Percentiles rank a stretch among this genome's conserved stretches.
Evolutionary conservation across 2,888 invertebrate genomes (phyloP).

Genomic region (Chesias legatella): DNA sequence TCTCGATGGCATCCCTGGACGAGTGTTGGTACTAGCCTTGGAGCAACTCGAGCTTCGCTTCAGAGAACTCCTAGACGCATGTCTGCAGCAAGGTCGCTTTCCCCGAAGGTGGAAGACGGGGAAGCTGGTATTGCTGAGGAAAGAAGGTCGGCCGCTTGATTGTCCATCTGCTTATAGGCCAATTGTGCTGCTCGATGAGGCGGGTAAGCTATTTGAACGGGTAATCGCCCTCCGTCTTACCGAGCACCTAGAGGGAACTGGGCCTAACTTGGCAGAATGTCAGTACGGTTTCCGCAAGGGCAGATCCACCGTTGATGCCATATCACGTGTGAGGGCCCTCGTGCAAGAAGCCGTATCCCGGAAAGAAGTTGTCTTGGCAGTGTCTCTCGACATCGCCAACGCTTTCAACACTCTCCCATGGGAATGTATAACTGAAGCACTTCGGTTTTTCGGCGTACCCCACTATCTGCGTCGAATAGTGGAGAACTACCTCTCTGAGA

Average conservation of each 20-base stretch:
- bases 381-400: constrained; percentile 26
- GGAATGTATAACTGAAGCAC: constrained; percentile 15
- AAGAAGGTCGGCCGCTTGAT: constrained; percentile 3
- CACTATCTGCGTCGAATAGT: constrained; percentile 13
- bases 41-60: no score
- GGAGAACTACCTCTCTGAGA: constrained; percentile 7
- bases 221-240: constrained; percentile 8
- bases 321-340: constrained; percentile 1
- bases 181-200: neutral
- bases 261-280: constrained; percentile 9
- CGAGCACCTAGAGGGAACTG: constrained; percentile 9
- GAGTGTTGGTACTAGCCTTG: no score
- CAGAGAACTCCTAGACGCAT: constrained; percentile 1
- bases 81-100: constrained; percentile 1
- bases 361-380: constrained; percentile 19
- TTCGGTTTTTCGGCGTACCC: constrained; percentile 19
- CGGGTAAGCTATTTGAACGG: constrained; percentile 5
- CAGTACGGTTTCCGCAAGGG: constrained; percentile 7
- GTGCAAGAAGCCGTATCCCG: constrained; percentile 8
- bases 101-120: constrained; percentile 2
- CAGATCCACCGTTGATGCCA: constrained; percentile 16
- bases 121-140: constrained; percentile 1
- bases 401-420: constrained; percentile 28
- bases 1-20: no score
- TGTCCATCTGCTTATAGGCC: neutral